phyloP scores from a whole-genome alignment of 2,797 vertebrate species.

The Pyrocephalus nanus region DNA sequence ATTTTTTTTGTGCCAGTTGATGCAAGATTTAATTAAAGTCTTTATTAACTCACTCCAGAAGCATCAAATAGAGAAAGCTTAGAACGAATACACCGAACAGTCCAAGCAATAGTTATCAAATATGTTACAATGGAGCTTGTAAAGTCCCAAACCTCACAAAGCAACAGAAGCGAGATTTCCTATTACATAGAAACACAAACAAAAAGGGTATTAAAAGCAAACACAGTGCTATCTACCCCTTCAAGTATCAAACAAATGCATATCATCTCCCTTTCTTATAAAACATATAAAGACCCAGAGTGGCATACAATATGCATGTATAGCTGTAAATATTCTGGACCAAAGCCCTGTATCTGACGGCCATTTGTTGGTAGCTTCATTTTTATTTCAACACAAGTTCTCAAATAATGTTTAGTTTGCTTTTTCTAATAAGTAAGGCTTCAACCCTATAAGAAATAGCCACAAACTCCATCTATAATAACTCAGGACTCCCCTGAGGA shows the following conservation, averaged over 20 bases:
- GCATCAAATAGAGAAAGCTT: not conserved
- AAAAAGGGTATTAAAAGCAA: not conserved
- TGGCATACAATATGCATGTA: not conserved
- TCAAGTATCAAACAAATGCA: not conserved
- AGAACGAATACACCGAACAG: not conserved
- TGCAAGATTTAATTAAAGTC: conserved; percentile 49
- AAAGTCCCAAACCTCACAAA: not conserved
- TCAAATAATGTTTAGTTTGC: not conserved
- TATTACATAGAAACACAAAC: not conserved
- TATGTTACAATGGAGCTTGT: not conserved
- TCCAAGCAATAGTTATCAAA: not conserved
- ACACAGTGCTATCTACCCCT: not conserved
- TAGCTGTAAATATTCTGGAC: not conserved
- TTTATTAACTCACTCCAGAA: conserved; percentile 29
- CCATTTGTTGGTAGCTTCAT: not conserved
- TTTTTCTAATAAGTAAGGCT: not conserved
- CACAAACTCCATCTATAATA: not conserved
- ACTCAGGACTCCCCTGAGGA: not conserved
- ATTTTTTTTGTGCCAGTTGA: conserved; percentile 32
- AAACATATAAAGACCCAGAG: not conserved
- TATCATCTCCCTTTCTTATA: not conserved
- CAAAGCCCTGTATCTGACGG: not conserved
- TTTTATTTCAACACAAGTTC: not conserved
- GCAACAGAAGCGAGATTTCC: not conserved
- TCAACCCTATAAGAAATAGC: not conserved